Evolutionary conservation across 2,888 invertebrate genomes (phyloP), one percentile per base, ranked within the genome.

Genomic region (Cerceris ruficornis): DNA sequence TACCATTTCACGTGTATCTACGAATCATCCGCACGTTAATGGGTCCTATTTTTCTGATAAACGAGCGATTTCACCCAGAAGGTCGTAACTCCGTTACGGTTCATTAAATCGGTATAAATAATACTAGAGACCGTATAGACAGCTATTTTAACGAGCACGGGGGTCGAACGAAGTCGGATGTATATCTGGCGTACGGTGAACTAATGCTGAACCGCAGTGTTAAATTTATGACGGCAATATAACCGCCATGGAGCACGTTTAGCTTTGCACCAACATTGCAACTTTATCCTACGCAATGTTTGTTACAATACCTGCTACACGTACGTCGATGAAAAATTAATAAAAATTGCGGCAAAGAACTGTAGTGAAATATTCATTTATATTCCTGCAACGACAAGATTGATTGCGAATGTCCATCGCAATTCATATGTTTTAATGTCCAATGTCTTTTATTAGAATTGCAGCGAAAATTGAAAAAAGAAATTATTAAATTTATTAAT

Each of bases 181-280:
- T 13, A 86, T 87, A 82, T 82, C 73, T 74, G 80, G 82, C 80
- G 78, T 82, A 77, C 74, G 83, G 70, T 72, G 83, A 86, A 87
- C 88, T 90, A 90, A 89, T 88, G 87, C 80, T 82, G 77, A 78
- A 81, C 86, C 85, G 81, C 86, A 87, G 87, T 83, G 86, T 86
- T 84, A 88, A 90, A 91, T 91, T 91, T 91, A 91, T 90, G 86
- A 76, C 78, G 84, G 89, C 88, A 90, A 90, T 91, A 90, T 91
- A 88, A 86, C 84, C 85, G 83, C 80, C 83, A 75, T 75, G 81
- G 66, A 68, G 71, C 64, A 81, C 83, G 85, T 82, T 84, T 84
- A 83, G 83, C 85, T 85, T 82, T 80, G 84, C 83, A 39, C 71
- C 75, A 62, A 55, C 50, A 42, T 39, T 43, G 28, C 28, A 73